Evolutionary conservation across 2,888 invertebrate genomes (phyloP), one percentile per base, ranked within the genome.

Genomic region (Euplagia quadripunctaria): DNA sequence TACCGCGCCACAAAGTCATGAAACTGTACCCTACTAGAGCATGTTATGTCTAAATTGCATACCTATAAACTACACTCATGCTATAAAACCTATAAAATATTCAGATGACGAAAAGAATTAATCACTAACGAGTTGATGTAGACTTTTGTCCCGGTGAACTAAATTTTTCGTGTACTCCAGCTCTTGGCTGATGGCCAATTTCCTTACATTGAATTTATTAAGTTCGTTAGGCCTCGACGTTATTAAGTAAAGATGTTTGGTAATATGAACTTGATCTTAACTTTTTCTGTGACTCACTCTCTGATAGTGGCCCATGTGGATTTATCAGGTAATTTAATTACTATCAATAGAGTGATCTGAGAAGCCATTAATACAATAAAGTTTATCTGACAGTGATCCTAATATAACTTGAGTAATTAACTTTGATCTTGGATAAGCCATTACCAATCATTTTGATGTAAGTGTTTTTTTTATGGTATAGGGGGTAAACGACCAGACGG

Each of bases 161-260:
- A 42, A 64, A 42, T 70, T 43, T 55, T 43, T 71, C 58, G 51
- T 64, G 41, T n/a, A 2, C 41, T 49, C 17, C 58, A 49, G 11
- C 51, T 49, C 63, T 41, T 70, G 70, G 64, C 63, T 51, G 5
- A n/a, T n/a, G 42, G 64, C 65, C 77, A 63, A 69, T 71, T 63
- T 51, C 65, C 66, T 46, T n/a, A 67, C 66, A 66, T 70, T 64
- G 72, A 68, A 41, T 72, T 78, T 55, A 68, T 65, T 72, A 73
- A 52, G 64, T 79, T 79, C 65, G 55, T 73, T 14, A 64, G 67
- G 58, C 46, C 55, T 17, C 42, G 58, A 67, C 52, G n/a, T 76
- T 70, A 73, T 74, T 74, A 75, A 72, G 51, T 74, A 75, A 81
- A 66, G 17, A 64, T 75, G 51, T 69, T 63, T 68, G n/a, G 11